Conservation (phyloP, 2,797 vertebrate species). For the Eutrigla gurnardus region DNA sequence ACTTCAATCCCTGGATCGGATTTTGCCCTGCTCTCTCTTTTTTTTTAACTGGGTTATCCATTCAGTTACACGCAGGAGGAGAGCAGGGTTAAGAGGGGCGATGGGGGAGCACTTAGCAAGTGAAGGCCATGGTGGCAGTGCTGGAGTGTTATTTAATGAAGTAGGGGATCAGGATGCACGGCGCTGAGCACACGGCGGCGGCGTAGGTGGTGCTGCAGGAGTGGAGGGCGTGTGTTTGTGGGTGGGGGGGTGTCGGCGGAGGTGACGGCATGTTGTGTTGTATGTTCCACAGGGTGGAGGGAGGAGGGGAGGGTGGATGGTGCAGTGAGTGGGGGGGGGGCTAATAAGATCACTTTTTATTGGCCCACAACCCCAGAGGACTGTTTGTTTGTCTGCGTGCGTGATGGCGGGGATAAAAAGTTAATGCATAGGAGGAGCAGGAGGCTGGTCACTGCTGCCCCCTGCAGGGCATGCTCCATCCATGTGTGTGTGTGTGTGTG, state of each 20-base stretch:
- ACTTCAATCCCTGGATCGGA: constrained; percentile 62
- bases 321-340: constrained; percentile 57
- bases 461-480: constrained; percentile 74
- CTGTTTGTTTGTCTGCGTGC: constrained; percentile 82
- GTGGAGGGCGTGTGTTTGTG: constrained; percentile 40
- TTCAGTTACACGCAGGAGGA: constrained; percentile 61
- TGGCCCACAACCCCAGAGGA: constrained; percentile 77
- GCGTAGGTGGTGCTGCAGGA: constrained; percentile 59
- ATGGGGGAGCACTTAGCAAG: constrained; percentile 77
- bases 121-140: constrained; percentile 69
- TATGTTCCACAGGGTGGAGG: constrained; percentile 61
- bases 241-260: constrained; percentile 43
- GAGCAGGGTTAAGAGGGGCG: constrained; percentile 66
- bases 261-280: constrained; percentile 71
- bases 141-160: constrained; percentile 83
- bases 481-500: constrained; percentile 7
- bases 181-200: constrained; percentile 53
- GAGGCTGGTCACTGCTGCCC: constrained; percentile 82
- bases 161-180: constrained; percentile 73
- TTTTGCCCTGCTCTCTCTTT: constrained; percentile 38
- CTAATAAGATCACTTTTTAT: constrained; percentile 82
- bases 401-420: constrained; percentile 78
- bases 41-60: constrained; percentile 69
- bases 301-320: constrained; percentile 56
- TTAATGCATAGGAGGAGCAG: constrained; percentile 66